Percentiles rank a stretch among this genome's conserved stretches.
These are phyloP conservation scores for Drosophila nannoptera DNA, from an alignment of 1,140 invertebrate species.

Conservation along the genomic window DNA sequence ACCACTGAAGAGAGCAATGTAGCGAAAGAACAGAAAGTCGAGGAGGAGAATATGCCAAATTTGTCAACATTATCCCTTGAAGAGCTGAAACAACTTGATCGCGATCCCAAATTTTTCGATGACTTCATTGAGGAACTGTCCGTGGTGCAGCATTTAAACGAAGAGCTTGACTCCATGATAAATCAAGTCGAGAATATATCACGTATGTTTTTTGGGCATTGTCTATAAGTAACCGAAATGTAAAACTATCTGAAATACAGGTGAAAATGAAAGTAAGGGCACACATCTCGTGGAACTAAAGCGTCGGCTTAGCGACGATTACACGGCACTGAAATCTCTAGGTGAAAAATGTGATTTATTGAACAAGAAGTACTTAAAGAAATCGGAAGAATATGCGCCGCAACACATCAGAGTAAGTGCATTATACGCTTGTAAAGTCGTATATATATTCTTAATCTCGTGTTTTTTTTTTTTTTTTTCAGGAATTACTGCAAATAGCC, in stretches of 20 bases:
- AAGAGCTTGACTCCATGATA: conserved; percentile 85
- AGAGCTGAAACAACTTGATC: conserved; percentile 84
- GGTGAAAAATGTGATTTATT: conserved; percentile 85
- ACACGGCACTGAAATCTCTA: conserved; percentile 84
- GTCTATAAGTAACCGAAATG: not conserved
- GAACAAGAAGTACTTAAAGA: conserved; percentile 84
- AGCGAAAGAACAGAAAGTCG: conserved; percentile 29
- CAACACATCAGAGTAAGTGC: conserved; percentile 87
- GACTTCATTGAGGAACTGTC: conserved; percentile 86
- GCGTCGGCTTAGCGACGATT: conserved; percentile 82
- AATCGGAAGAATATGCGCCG: conserved; percentile 86
- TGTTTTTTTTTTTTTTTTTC: not conserved
- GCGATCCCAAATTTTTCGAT: conserved; percentile 84
- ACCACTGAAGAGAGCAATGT: conserved; percentile 40
- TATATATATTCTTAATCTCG: not conserved
- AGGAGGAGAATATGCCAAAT: conserved; percentile 82
- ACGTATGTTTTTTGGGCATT: conserved; percentile 78
- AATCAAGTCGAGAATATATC: conserved; percentile 86
- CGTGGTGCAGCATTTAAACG: conserved; percentile 83
- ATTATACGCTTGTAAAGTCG: too few relatives aligned
- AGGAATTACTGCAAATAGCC: conserved; percentile 81
- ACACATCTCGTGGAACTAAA: conserved; percentile 83
- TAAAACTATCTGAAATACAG: conserved; percentile 67
- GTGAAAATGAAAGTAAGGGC: conserved; percentile 85
- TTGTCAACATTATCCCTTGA: conserved; percentile 84